Evolutionary conservation across 2,113 vertebrate species (phyloP).

Genomic region (Vidua macroura): DNA sequence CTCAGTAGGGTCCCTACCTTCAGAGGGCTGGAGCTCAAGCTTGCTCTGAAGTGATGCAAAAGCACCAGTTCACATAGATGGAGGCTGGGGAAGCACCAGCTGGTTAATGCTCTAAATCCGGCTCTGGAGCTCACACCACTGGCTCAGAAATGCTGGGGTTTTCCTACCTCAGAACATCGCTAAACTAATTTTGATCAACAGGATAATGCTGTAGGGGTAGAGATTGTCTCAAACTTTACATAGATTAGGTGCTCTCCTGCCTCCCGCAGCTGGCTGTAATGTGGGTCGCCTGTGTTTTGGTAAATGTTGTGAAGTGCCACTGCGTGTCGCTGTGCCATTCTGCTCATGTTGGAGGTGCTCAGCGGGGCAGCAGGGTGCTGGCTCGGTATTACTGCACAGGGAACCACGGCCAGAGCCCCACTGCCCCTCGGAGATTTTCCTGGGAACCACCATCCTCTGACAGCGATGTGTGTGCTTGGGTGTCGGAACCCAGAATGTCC

Average conservation of each 20-base stretch:
- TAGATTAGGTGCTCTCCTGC: neutral
- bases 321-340: neutral
- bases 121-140: neutral
- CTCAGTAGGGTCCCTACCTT: neutral
- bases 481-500: too few relatives aligned
- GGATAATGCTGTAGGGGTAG: neutral
- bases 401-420: neutral
- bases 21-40: neutral
- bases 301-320: neutral
- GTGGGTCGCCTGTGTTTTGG: neutral
- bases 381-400: neutral
- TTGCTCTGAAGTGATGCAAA: neutral
- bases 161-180: neutral
- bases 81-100: neutral
- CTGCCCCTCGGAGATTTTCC: neutral
- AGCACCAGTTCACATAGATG: neutral
- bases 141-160: neutral
- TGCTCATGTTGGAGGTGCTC: neutral
- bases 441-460: neutral
- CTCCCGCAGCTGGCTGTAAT: neutral
- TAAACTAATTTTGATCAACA: neutral
- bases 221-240: neutral
- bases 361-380: neutral
- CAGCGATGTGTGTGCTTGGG: neutral
- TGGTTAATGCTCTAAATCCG: neutral